These are phyloP conservation scores for Acronicta leporina DNA, from an alignment of 2,888 invertebrate genomes.

Conservation along the genomic window DNA sequence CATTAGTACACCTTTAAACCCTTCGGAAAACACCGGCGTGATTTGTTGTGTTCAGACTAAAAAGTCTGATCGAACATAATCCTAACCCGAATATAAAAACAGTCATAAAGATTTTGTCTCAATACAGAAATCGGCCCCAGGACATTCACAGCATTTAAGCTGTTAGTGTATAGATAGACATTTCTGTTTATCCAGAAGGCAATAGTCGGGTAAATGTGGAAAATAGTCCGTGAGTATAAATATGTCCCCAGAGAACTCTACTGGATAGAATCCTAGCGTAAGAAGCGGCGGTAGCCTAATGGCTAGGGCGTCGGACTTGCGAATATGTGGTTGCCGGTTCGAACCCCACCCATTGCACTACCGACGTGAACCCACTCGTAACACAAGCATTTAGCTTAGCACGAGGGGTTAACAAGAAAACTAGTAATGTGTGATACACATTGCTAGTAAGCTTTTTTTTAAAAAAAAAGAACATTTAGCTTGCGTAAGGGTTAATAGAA, in stretches of 20 bases:
- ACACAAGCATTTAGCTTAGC: too few species aligned
- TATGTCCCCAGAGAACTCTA: conserved; percentile 32
- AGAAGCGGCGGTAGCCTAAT: too few species aligned
- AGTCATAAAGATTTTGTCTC: conserved; percentile 18
- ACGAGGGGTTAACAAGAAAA: too few species aligned
- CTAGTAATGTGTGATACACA: too few species aligned
- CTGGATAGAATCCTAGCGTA: conserved; percentile 19
- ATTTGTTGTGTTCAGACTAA: too few species aligned
- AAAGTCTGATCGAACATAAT: background rate
- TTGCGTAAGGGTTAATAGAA: conserved; percentile 13
- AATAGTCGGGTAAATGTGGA: conserved; percentile 36
- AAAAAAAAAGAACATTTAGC: conserved; percentile 38
- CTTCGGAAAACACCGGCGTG: too few species aligned
- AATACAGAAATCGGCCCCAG: conserved; percentile 28
- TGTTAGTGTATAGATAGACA: background rate
- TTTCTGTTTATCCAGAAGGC: conserved; percentile 32
- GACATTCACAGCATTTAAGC: conserved; percentile 9
- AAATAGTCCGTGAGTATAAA: conserved; percentile 36
- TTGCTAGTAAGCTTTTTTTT: too few species aligned
- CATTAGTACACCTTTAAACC: too few species aligned
- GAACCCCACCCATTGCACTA: too few species aligned
- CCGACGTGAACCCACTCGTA: too few species aligned
- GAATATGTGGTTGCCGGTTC: too few species aligned
- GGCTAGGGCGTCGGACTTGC: too few species aligned
- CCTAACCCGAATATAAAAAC: conserved; percentile 18